Conservation (phyloP, 2,797 vertebrate species). For the Helostoma temminkii region DNA sequence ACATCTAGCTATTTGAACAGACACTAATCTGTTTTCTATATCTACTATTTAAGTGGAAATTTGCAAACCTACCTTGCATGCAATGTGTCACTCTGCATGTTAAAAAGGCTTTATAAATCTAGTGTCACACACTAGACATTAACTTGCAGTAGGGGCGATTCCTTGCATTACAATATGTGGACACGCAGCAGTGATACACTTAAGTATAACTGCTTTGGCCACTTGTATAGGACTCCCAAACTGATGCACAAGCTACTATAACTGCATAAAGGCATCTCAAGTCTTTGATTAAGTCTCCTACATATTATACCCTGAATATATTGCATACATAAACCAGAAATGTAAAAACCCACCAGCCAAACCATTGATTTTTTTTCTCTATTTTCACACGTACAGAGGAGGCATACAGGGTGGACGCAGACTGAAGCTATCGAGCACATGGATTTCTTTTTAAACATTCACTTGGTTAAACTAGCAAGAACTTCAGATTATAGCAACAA, state of each 20-base stretch:
- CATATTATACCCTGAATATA: constrained; percentile 54
- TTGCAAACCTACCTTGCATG: background rate
- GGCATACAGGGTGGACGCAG: constrained; percentile 47
- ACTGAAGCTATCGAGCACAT: constrained; percentile 54
- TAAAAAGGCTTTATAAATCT: constrained; percentile 3
- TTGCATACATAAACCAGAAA: constrained; percentile 74
- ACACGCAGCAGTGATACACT: background rate
- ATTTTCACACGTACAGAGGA: constrained; percentile 52
- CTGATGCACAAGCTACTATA: constrained; percentile 35
- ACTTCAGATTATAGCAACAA: constrained; percentile 53
- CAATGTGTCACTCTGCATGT: constrained; percentile 3
- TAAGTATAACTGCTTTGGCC: no score
- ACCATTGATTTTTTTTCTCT: constrained; percentile 73
- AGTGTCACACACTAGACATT: constrained; percentile 5
- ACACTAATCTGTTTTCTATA: no score
- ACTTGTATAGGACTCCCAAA: no score
- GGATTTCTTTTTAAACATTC: constrained; percentile 68
- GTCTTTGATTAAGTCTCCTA: constrained; percentile 34
- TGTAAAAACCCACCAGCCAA: constrained; percentile 70
- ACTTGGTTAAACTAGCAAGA: constrained; percentile 64
- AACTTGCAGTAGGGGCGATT: constrained; percentile 5
- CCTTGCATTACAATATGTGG: constrained; percentile 8
- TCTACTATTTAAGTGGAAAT: background rate
- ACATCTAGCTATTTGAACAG: background rate
- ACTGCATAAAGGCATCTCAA: constrained; percentile 59